Percentiles rank a stretch among this genome's conserved stretches.
Evolutionary conservation across 2,113 vertebrate genomes (phyloP).

Genomic region (Nesogale talazaci): DNA sequence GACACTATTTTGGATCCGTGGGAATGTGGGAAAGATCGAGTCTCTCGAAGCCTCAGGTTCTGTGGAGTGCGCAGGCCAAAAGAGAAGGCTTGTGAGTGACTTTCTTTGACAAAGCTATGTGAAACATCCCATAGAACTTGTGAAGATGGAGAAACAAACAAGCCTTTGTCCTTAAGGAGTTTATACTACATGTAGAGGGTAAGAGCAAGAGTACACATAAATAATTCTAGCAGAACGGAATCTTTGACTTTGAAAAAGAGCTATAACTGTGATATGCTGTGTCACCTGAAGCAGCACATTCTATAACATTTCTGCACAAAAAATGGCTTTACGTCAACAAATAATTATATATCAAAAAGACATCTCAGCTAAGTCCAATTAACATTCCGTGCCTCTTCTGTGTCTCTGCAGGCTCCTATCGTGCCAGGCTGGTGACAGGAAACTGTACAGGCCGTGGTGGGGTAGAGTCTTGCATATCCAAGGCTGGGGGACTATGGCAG

Average conservation of each 20-base stretch:
- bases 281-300: too few relatives aligned
- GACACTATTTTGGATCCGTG: not conserved
- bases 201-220: not conserved
- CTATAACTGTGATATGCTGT: not conserved
- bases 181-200: not conserved
- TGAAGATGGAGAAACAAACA: conserved; percentile 36
- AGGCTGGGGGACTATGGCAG: too few relatives aligned
- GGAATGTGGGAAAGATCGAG: not conserved
- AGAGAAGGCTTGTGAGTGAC: not conserved
- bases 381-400: too few relatives aligned
- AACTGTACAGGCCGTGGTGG: too few relatives aligned
- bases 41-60: not conserved
- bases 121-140: not conserved
- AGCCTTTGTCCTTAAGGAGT: not conserved
- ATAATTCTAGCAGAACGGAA: conserved; percentile 26
- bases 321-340: too few relatives aligned
- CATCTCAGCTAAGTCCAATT: too few relatives aligned
- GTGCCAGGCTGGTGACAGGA: too few relatives aligned
- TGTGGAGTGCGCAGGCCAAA: not conserved
- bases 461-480: too few relatives aligned
- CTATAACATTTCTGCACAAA: too few relatives aligned
- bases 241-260: conserved; percentile 56
- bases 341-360: too few relatives aligned
- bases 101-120: not conserved
- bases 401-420: too few relatives aligned